Evolutionary conservation across 1,140 invertebrate species (phyloP), one percentile per base, ranked within the genome.

Genomic region (Planococcus citri): DNA sequence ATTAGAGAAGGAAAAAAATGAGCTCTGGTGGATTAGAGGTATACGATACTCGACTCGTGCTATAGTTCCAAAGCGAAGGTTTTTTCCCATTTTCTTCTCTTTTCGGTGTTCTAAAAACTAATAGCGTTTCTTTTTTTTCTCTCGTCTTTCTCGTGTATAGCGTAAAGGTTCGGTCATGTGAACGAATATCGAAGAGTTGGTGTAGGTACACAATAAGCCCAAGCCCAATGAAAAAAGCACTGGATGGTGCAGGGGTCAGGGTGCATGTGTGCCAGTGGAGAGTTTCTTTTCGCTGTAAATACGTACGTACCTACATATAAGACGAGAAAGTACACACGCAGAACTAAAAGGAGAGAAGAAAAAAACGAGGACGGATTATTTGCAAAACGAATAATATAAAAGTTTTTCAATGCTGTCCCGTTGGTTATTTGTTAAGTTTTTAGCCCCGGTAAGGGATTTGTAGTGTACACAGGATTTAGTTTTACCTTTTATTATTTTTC

Each of bases 341-440:
- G n/a, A n/a, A n/a, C n/a, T n/a, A n/a, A 3, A 17, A 51, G 6
- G 41, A 51, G 41, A 51, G 17, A 33, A 33, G 12, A 33, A 33
- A 33, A 33, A 12, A 33, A 33, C 29, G 29, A n/a, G n/a, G n/a
- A 37, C 33, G 41, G 41, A 51, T 51, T 51, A 51, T 51, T 51
- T 51, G 41, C 41, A 51, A 51, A 51, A 51, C 41, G 41, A 51
- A 51, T 51, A 51, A 51, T 51, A 51, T 51, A 51, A 51, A 51
- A 51, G 41, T 51, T 51, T 51, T 51, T 51, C 41, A 51, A 51
- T 51, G 41, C 41, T 51, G 41, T 51, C 41, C 41, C 41, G 41
- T 20, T 51, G 12, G 41, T 51, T 51, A 51, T 51, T 51, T 51
- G 41, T 51, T 51, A 51, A 51, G 41, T 51, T 51, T 51, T 51